Conservation (phyloP, 2,797 vertebrate species). For the Mergus octosetaceus region DNA sequence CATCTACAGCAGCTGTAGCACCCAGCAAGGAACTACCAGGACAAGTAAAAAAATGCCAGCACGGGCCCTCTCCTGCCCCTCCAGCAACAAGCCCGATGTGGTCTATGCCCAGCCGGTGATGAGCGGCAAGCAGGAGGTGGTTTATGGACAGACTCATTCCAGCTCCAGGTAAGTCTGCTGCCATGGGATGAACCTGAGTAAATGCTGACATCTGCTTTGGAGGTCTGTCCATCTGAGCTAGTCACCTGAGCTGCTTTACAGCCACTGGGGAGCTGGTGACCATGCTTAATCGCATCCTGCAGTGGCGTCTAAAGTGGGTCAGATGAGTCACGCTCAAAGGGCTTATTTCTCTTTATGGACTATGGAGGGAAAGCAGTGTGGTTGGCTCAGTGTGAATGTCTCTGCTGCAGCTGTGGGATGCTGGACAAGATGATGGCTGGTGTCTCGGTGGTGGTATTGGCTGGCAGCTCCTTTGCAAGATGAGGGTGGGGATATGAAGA, state of each 20-base stretch:
- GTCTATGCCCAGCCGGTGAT: slow-evolving; percentile 71
- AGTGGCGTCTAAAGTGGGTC: background rate
- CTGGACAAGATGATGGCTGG: background rate
- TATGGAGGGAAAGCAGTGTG: background rate
- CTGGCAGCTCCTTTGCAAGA: background rate
- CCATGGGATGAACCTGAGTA: background rate
- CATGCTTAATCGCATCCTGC: background rate
- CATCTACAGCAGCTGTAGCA: slow-evolving; percentile 80
- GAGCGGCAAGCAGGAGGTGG: slow-evolving; percentile 75
- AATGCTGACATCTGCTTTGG: background rate
- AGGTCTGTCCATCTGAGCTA: background rate
- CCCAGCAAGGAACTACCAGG: slow-evolving; percentile 72
- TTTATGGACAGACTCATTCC: slow-evolving; percentile 72
- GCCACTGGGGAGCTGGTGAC: background rate
- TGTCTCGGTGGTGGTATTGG: background rate
- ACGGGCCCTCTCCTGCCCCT: slow-evolving; percentile 74
- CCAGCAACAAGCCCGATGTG: slow-evolving; percentile 73
- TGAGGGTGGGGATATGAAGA: background rate
- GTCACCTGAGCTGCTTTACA: background rate
- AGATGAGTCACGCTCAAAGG: background rate
- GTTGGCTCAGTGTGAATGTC: background rate
- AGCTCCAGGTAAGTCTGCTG: slow-evolving; percentile 77
- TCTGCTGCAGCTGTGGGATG: background rate
- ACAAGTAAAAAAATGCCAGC: slow-evolving; percentile 66
- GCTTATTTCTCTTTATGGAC: background rate